These are phyloP conservation scores for Plutomurus gul DNA, from an alignment of 1,140 invertebrate species.

Conservation along the genomic window DNA sequence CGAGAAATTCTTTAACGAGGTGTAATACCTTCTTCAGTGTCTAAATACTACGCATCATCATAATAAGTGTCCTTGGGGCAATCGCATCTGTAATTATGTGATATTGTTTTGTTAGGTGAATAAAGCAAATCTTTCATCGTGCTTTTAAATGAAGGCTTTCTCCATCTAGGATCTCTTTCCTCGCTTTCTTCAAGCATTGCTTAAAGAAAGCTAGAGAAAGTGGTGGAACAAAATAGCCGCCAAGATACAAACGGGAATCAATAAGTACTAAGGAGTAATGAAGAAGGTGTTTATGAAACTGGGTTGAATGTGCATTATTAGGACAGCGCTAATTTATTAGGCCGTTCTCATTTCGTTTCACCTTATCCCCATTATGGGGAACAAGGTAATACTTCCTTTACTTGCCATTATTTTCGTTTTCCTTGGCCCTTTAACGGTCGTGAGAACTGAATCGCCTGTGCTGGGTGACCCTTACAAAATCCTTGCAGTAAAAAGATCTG, in stretches of 20 bases:
- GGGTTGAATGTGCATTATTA: slow-evolving; percentile 1
- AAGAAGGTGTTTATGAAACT: not conserved
- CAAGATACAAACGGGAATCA: not conserved
- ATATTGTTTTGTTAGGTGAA: no score
- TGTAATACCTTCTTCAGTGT: no score
- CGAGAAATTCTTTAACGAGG: no score
- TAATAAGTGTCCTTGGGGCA: no score
- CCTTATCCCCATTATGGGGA: slow-evolving; percentile 21
- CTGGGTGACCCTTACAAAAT: slow-evolving; percentile 77
- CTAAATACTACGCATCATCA: no score
- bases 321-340: not conserved
- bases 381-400: not conserved
- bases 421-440: not conserved
- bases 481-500: slow-evolving; percentile 74
- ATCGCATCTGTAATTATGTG: no score
- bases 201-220: no score
- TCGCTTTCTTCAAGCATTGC: no score
- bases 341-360: not conserved
- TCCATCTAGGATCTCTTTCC: no score
- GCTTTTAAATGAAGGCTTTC: no score
- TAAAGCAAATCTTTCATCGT: no score
- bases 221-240: not conserved
- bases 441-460: not conserved
- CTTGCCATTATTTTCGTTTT: not conserved
- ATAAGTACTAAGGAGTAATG: not conserved